Evolutionary conservation across 2,888 invertebrate species (phyloP).

Genomic region (Andrena hattorfiana): DNA sequence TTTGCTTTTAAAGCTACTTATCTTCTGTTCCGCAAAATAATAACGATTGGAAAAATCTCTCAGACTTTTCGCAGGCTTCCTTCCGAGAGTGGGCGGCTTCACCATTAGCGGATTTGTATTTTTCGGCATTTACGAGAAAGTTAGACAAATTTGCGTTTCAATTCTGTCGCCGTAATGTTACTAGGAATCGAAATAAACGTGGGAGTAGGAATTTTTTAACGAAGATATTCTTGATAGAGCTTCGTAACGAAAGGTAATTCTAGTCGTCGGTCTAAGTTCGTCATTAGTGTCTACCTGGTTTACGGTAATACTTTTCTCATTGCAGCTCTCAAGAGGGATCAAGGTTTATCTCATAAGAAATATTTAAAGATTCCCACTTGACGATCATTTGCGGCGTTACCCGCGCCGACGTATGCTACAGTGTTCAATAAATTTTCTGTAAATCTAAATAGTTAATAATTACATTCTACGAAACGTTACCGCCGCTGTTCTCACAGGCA

Average conservation of each 20-base stretch:
- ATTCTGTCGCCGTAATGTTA: constrained; percentile 38
- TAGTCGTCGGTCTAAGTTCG: too few relatives aligned
- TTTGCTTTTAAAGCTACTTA: constrained; percentile 7
- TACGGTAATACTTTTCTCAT: constrained; percentile 16
- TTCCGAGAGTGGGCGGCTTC: constrained; percentile 94
- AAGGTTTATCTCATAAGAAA: constrained; percentile 6
- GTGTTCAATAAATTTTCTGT: background rate
- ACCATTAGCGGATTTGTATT: constrained; percentile 97
- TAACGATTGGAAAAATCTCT: constrained; percentile 67
- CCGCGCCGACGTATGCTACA: background rate
- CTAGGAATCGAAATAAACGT: constrained; percentile 6
- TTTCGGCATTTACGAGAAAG: constrained; percentile 96
- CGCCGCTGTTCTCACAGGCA: background rate
- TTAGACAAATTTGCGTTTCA: constrained; percentile 81
- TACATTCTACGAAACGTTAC: constrained; percentile 18
- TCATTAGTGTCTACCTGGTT: background rate
- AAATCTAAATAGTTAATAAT: background rate
- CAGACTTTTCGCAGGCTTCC: constrained; percentile 95
- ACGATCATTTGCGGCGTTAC: background rate
- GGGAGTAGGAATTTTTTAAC: background rate
- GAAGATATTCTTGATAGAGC: background rate
- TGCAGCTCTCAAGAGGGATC: constrained; percentile 10
- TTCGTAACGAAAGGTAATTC: constrained; percentile 23
- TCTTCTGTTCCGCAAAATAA: background rate
- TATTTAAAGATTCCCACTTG: constrained; percentile 7